A percentile compares a stretch with the other conserved stretches of the same genome.
Evolutionary conservation across 2,888 invertebrate genomes (phyloP).

Genomic region (Tolmerus cingulatus): DNA sequence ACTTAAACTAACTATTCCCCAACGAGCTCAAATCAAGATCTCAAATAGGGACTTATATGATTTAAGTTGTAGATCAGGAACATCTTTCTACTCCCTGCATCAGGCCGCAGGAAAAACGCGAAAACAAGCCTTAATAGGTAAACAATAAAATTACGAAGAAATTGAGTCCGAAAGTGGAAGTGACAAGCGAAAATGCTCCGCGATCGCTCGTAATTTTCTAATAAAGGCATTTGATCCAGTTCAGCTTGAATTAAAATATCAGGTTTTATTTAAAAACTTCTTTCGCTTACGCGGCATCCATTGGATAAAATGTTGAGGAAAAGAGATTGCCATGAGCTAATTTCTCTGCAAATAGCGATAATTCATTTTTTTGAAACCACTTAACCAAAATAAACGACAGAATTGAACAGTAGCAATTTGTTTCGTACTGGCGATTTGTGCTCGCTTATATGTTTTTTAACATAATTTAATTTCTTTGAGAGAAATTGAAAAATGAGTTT

Average conservation of each 20-base stretch:
- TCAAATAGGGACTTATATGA: neutral
- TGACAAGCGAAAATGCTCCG: neutral
- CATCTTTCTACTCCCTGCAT: neutral
- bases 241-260: neutral
- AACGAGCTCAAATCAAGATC: neutral
- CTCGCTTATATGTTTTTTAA: neutral
- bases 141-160: neutral
- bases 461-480: neutral
- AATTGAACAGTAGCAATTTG: neutral
- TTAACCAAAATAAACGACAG: neutral
- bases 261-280: neutral
- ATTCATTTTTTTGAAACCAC: neutral
- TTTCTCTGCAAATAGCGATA: neutral
- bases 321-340: neutral
- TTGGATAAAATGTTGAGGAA: neutral
- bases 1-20: neutral
- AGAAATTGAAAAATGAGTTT: neutral
- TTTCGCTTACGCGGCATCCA: neutral
- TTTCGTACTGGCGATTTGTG: neutral
- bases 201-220: neutral
- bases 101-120: neutral
- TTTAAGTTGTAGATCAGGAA: neutral
- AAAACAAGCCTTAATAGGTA: neutral
- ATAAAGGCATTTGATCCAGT: neutral
- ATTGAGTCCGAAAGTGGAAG: neutral